Evolutionary conservation across 2,797 vertebrate genomes (phyloP).

Genomic region (Huso huso): DNA sequence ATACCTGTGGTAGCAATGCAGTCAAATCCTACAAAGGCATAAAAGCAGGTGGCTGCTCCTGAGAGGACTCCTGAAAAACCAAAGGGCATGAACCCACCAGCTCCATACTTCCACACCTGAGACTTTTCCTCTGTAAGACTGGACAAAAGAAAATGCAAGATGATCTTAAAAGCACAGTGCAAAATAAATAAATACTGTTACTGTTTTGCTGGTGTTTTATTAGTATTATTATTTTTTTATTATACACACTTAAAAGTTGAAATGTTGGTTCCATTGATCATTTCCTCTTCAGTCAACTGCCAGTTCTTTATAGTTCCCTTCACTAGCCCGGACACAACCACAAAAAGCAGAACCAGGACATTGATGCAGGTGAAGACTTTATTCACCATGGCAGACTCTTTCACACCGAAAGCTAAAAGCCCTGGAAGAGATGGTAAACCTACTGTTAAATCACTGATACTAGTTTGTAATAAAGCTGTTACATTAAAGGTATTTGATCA

Average conservation of each 20-base stretch:
- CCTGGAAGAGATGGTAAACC: slow-evolving; percentile 45
- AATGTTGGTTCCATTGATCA: slow-evolving; percentile 47
- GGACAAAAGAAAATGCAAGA: slow-evolving; percentile 8
- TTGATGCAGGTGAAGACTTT: slow-evolving; percentile 93
- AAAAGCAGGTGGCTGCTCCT: slow-evolving; percentile 93
- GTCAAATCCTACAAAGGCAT: slow-evolving; percentile 94
- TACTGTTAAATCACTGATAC: no score
- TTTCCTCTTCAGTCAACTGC: slow-evolving; percentile 60
- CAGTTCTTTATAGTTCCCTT: slow-evolving; percentile 82
- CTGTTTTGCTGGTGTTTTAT: background rate
- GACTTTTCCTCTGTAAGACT: slow-evolving; percentile 44
- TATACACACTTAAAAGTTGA: slow-evolving; percentile 60
- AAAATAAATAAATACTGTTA: background rate
- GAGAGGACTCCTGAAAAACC: slow-evolving; percentile 83
- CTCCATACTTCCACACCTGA: slow-evolving; percentile 36
- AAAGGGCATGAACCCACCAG: slow-evolving; percentile 88
- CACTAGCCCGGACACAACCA: slow-evolving; percentile 80
- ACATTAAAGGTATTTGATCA: no score
- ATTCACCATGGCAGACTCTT: slow-evolving; percentile 90
- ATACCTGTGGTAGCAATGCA: slow-evolving; percentile 94
- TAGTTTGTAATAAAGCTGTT: no score
- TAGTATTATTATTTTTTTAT: background rate
- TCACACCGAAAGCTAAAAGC: slow-evolving; percentile 82
- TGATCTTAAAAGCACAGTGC: background rate
- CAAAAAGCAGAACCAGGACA: slow-evolving; percentile 79